Base-by-base conservation (phyloP, 2,888 invertebrate genomes). In the Drosophila testacea region DNA sequence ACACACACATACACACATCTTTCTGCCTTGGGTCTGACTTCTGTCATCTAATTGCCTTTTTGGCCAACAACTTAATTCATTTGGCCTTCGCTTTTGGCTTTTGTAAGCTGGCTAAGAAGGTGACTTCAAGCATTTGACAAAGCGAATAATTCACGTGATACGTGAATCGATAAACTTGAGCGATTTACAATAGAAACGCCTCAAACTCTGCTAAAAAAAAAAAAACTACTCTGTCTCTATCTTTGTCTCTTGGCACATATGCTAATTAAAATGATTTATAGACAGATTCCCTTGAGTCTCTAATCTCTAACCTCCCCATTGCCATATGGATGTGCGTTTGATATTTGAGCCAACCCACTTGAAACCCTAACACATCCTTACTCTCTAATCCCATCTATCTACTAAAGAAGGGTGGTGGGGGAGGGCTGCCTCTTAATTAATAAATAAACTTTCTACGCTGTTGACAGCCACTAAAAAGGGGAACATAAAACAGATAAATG, bases 241-340 rank as follows among this genome's bases (percentile, higher is more conserved):
- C 61, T 28, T 13, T n/a, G 27, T 11, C 47, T 52, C n/a, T 36
- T n/a, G 9, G 13, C 50, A n/a, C 32, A 50, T 61, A 76, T 75
- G 89, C 78, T 88, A 83, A 83, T 86, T 77, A 71, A 77, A 83
- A 86, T 86, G 77, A 88, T 88, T 83, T 86, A 86, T 83, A 42
- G 52, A 44, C 57, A 64, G 60, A 56, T 61, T 54, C 57, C 22
- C 50, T 22, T 5, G 9, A 2, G 27, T 10, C 50, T 34, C 36
- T 10, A 22, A 10, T 44, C 28, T 16, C 16, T 16, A 16, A 16
- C 16, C 36, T 10, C 28, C 47, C 9, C 44, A 36, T 4, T 22
- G 27, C 60, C 84, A 69, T 60, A 69, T 79, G 87, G 63, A 44
- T 59, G 63, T 30, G 61, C 47, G 63, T 63, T 34, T 48, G 75